Evolutionary conservation across 2,888 invertebrate genomes (phyloP).

Genomic region (Entomobrya multifasciata): DNA sequence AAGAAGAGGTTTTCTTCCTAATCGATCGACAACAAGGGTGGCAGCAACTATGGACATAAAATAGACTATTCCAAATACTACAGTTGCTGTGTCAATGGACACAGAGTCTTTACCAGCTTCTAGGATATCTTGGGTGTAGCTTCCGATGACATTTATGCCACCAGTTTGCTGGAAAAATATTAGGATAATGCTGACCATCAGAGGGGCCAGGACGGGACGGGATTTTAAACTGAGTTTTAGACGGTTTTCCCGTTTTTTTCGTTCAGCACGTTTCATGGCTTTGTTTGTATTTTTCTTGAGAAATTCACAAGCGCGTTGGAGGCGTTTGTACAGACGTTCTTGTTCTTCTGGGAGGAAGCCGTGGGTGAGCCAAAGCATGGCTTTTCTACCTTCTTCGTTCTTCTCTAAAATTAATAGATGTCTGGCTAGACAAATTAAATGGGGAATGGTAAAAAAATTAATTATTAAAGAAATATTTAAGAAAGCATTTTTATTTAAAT

Average conservation of each 20-base stretch:
- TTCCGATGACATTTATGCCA: slow-evolving; percentile 14
- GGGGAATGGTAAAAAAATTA: neutral
- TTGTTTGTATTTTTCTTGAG: neutral
- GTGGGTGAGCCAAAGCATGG: slow-evolving; percentile 5
- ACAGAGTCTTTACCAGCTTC: neutral
- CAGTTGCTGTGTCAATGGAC: neutral
- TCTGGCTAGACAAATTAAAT: slow-evolving; percentile 17
- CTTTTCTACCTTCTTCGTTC: slow-evolving; percentile 14
- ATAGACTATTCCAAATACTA: neutral
- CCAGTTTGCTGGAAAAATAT: slow-evolving; percentile 41
- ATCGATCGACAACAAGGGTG: neutral
- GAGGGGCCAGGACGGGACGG: slow-evolving; percentile 2
- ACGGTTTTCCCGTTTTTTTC: neutral
- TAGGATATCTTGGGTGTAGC: slow-evolving; percentile 18
- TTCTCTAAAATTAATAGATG: neutral
- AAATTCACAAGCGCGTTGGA: slow-evolving; percentile 14
- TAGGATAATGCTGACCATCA: slow-evolving; percentile 8
- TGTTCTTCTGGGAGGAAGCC: slow-evolving; percentile 28
- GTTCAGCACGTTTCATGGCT: slow-evolving; percentile 27
- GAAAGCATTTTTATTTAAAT: neutral
- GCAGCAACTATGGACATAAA: neutral
- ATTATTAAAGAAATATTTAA: neutral
- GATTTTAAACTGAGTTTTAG: slow-evolving; percentile 4
- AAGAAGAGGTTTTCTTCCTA: slow-evolving; percentile 22
- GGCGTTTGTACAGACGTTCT: slow-evolving; percentile 20